Evolutionary conservation across 2,113 vertebrate genomes (phyloP).

Genomic region (Grammomys dolichurus): DNA sequence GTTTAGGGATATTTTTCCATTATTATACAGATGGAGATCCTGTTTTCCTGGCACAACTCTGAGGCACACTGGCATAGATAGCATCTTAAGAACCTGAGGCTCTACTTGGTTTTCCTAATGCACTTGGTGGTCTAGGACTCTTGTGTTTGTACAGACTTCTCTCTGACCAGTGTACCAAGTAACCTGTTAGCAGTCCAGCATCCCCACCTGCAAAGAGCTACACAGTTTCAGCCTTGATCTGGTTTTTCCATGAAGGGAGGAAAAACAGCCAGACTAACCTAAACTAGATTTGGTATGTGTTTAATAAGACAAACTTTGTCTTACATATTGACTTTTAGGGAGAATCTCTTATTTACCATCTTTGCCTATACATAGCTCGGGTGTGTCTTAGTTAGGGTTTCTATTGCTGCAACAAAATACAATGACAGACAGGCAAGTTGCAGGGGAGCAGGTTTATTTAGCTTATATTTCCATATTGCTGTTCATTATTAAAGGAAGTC

Average conservation of each 20-base stretch:
- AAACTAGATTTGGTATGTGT: not conserved
- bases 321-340: not conserved
- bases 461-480: no score
- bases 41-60: not conserved
- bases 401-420: no score
- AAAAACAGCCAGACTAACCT: not conserved
- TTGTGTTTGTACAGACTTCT: no score
- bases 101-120: not conserved
- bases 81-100: not conserved
- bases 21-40: no score
- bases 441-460: no score
- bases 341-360: not conserved
- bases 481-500: no score
- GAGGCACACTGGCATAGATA: not conserved
- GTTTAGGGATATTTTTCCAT: not conserved
- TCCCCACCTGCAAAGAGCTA: not conserved
- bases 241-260: not conserved
- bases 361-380: not conserved
- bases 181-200: not conserved
- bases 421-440: no score
- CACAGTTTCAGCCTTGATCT: not conserved
- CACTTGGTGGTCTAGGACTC: not conserved
- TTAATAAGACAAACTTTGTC: not conserved
- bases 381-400: no score
- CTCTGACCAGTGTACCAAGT: not conserved